Conservation (phyloP, 2,113 vertebrate genomes). For the Anser brachyrhynchus region DNA sequence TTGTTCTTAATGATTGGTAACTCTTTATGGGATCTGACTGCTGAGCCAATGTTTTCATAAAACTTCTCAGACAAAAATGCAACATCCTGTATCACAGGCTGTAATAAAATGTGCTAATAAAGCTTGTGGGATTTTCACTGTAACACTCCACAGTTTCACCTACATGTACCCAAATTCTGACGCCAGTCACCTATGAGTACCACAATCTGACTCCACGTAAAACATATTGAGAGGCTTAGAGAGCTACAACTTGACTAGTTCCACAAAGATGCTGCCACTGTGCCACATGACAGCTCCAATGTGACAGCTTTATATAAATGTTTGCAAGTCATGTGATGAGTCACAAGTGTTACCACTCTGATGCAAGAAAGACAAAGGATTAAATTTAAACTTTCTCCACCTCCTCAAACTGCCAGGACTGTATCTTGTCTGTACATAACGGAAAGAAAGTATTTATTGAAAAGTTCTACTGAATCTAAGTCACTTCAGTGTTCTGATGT, state of each 20-base stretch:
- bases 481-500: not conserved
- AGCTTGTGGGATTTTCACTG: not conserved
- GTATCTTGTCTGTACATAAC: not conserved
- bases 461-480: not conserved
- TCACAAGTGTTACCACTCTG: not conserved
- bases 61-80: not conserved
- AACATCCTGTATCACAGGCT: not conserved
- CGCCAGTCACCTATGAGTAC: not conserved
- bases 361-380: not conserved
- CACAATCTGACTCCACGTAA: not conserved
- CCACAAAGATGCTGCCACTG: not conserved
- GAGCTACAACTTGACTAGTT: not conserved
- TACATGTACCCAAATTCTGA: not conserved
- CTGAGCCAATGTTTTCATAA: not conserved
- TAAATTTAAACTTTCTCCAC: not conserved
- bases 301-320: not conserved
- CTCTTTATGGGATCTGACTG: not conserved
- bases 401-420: not conserved
- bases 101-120: not conserved
- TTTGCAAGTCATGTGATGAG: rapidly evolving
- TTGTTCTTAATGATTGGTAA: not conserved
- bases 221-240: not conserved
- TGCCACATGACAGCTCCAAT: not conserved
- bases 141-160: not conserved
- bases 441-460: not conserved